phyloP scores from a whole-genome alignment of 2,888 invertebrate species.

The Aleiodes testaceus region DNA sequence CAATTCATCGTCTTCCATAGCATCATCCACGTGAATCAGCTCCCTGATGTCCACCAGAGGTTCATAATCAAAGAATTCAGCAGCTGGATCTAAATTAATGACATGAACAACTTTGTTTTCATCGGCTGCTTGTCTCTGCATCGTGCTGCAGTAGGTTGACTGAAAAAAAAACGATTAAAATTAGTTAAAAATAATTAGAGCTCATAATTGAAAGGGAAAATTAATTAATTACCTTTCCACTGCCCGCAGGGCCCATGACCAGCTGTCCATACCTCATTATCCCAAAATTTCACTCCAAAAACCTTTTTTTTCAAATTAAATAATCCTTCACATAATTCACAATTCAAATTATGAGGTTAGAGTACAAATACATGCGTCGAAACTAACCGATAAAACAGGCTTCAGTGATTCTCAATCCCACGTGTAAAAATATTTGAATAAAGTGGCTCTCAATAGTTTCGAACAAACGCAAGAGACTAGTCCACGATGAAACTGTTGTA shows the following conservation, averaged over 20 bases:
- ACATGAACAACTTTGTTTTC: conserved; percentile 85
- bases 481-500: conserved; percentile 19
- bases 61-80: conserved; percentile 95
- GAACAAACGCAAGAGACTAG: too few relatives aligned
- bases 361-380: not conserved
- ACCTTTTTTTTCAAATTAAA: not conserved
- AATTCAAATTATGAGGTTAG: conserved; percentile 5
- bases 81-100: conserved; percentile 98
- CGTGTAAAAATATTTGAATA: too few relatives aligned
- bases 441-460: too few relatives aligned
- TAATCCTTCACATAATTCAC: not conserved
- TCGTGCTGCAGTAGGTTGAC: conserved; percentile 94
- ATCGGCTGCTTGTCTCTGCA: conserved; percentile 89
- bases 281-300: conserved; percentile 8
- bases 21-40: conserved; percentile 95
- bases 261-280: conserved; percentile 94
- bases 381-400: conserved; percentile 10
- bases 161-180: conserved; percentile 69
- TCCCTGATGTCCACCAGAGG: conserved; percentile 90
- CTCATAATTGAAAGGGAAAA: conserved; percentile 1
- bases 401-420: conserved; percentile 4
- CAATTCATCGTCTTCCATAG: conserved; percentile 96
- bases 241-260: conserved; percentile 97
- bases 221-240: conserved; percentile 85
- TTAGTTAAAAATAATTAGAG: conserved; percentile 36